Evolutionary conservation across 2,113 vertebrate species (phyloP).

Genomic region (Cepphus grylle): DNA sequence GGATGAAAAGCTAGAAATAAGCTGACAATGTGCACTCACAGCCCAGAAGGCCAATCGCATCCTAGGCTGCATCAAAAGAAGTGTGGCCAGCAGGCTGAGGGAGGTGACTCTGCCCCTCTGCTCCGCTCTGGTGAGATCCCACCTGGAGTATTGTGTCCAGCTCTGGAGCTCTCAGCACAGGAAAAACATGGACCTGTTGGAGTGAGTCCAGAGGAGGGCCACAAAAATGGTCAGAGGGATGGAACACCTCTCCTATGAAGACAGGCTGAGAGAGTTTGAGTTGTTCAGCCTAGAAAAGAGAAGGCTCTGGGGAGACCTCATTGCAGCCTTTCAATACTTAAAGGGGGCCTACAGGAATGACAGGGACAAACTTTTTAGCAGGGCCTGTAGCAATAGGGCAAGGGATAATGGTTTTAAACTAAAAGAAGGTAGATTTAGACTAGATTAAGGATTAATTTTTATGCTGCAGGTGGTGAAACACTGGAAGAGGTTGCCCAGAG

Average conservation of each 20-base stretch:
- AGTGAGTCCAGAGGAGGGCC: not conserved
- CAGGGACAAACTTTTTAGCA: not conserved
- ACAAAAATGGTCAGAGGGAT: not conserved
- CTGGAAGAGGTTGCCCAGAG: not conserved
- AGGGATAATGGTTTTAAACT: not conserved
- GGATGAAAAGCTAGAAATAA: too few relatives aligned
- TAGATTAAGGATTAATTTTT: not conserved
- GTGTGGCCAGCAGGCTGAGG: not conserved
- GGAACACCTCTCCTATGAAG: not conserved
- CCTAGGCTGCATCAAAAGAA: not conserved
- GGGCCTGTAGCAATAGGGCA: not conserved
- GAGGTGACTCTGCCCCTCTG: not conserved
- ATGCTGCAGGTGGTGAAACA: not conserved
- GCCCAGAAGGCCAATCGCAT: not conserved
- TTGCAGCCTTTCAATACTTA: not conserved
- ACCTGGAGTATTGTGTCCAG: not conserved
- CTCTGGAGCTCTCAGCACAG: not conserved
- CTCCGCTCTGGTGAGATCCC: not conserved
- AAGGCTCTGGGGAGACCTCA: not conserved
- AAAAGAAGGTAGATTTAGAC: not conserved
- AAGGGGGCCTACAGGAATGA: not conserved
- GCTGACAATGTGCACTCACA: not conserved
- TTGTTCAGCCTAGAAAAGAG: not conserved
- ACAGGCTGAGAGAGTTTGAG: not conserved
- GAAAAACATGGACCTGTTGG: not conserved